Evolutionary conservation across 92 coral and sea anemone species (phyloP), one percentile per base, ranked within the genome.

Genomic region (Zoanthus sansibaricus): DNA sequence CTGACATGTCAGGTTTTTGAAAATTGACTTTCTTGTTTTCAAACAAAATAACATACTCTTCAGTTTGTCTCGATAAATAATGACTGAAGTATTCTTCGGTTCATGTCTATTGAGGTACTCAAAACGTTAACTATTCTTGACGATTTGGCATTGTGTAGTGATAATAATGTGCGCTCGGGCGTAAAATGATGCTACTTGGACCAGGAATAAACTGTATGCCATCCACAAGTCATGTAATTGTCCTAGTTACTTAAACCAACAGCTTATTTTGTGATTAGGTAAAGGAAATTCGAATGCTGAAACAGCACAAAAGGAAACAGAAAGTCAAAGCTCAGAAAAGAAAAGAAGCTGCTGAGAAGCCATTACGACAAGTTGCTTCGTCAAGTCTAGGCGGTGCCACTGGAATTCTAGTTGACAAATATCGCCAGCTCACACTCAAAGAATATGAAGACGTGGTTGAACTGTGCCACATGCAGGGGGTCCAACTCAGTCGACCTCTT

Each of bases 391-490:
- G 97, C 58, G 99, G 99, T 14, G 75, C 84, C 73, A 87, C 96
- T 2, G 99, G 97, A 82, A 82, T 73, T 42, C 83, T 95, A 77
- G 92, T 95, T 31, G 97, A 97, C 86, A 88, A 89, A 21, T 97
- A 88, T 87, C 91, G 98, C 16, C 89, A 83, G 84, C 94, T 93
- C 14, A 93, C 95, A 0, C 45, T 93, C 79, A 88, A 93, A 69
- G 99, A 97, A 77, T 97, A 95, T 37, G 89, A 92, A 21, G 94
- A 91, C 47, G 89, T 94, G 1, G 92, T 97, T 12, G 96, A 97
- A 56, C 76, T 93, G 17, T 97, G 99, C 73, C 97, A 97, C 31
- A 92, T 97, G 94, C 97, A 97, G 77, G 99, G 99, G 20, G 95
- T 97, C 13, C 95, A 92, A 44, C 86, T 95, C 2, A 89, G 97